These are phyloP conservation scores for Scaptomyza hsui DNA, from an alignment of 1,140 invertebrate genomes.

Conservation along the genomic window DNA sequence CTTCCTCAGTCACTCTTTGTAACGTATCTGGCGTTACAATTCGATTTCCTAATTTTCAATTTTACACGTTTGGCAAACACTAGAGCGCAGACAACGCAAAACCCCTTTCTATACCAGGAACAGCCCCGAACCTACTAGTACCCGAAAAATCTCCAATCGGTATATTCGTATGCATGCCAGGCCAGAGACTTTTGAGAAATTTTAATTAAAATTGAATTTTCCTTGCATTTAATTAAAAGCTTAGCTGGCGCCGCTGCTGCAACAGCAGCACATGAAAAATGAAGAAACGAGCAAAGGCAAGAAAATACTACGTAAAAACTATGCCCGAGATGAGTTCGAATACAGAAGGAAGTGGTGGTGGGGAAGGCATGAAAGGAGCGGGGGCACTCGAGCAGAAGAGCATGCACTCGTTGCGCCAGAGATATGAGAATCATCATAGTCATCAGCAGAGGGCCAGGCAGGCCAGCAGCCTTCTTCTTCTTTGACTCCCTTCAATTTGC, in stretches of 20 bases:
- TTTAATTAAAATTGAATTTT: constrained; percentile 83
- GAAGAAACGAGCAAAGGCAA: constrained; percentile 49
- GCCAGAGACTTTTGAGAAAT: constrained; percentile 73
- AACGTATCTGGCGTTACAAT: constrained; percentile 56
- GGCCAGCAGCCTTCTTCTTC: constrained; percentile 6
- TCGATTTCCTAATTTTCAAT: constrained; percentile 82
- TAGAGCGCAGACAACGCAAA: constrained; percentile 43
- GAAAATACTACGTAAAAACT: constrained; percentile 63
- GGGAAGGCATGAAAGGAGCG: constrained; percentile 17
- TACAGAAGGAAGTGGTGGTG: neutral
- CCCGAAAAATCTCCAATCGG: constrained; percentile 30
- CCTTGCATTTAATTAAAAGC: constrained; percentile 82
- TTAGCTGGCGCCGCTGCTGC: constrained; percentile 55
- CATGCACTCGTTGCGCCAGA: constrained; percentile 62
- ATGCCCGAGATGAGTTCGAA: constrained; percentile 43
- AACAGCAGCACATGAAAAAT: constrained; percentile 57
- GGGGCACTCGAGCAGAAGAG: constrained; percentile 73
- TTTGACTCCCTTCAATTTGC: constrained; percentile 18
- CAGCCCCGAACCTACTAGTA: constrained; percentile 1
- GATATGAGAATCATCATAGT: constrained; percentile 71
- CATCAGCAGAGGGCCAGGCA: constrained; percentile 36
- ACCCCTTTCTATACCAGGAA: neutral
- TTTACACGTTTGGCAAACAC: constrained; percentile 81
- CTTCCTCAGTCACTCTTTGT: neutral
- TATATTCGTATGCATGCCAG: constrained; percentile 60